Conservation (phyloP, 2,888 invertebrate species). For the Epinotia nisella region DNA sequence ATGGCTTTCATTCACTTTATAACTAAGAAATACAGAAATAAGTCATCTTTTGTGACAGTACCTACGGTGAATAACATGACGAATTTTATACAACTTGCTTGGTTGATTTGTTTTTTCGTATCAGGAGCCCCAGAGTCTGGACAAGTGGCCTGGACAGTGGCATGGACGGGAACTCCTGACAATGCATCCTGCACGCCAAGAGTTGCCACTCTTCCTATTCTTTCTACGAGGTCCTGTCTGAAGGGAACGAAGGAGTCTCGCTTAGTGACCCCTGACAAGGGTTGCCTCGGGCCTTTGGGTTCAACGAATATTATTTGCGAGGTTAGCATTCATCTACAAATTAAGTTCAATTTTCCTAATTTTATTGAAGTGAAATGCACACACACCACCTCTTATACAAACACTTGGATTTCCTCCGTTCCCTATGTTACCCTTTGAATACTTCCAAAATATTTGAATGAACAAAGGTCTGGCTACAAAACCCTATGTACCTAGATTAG, state of each 20-base stretch:
- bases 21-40: background rate
- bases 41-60: background rate
- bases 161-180: conserved; percentile 66
- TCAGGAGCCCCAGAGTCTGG: conserved; percentile 48
- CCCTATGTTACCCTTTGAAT: no score
- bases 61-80: no score
- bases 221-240: conserved; percentile 73
- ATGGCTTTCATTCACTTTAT: conserved; percentile 5
- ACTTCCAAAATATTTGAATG: no score
- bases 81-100: background rate
- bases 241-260: conserved; percentile 60
- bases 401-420: background rate
- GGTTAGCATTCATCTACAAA: conserved; percentile 61
- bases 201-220: conserved; percentile 80
- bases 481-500: no score
- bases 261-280: conserved; percentile 77
- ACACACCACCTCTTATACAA: background rate
- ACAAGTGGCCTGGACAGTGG: conserved; percentile 67
- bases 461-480: no score
- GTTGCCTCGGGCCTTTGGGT: conserved; percentile 83
- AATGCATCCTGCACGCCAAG: conserved; percentile 80
- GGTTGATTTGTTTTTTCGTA: background rate
- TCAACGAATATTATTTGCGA: conserved; percentile 76
- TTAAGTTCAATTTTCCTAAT: background rate
- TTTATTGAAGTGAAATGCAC: background rate